Base-by-base conservation (phyloP, 2,797 vertebrate species). In the Halcyon smyrnensis region DNA sequence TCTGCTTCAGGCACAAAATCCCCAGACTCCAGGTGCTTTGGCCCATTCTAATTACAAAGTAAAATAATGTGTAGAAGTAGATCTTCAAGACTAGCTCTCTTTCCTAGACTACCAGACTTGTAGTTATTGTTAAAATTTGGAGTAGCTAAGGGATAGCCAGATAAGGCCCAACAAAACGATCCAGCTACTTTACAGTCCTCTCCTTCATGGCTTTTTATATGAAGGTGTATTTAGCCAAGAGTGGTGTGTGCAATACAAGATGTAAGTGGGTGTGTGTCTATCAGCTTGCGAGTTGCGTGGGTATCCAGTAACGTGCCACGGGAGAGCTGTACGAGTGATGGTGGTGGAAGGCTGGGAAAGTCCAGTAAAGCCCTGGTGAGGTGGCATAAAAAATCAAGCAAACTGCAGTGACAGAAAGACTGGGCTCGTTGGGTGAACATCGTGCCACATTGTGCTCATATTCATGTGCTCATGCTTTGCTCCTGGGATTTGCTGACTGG, bases 311-410 rank as follows among this genome's bases (percentile, higher is more conserved):
- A 68, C 2, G 12, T 30, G 16, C 45, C 53, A 64, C 2, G 2
- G 41, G 23, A 74, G 8, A 70, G 11, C 15, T 13, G 24, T 8
- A 36, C 1, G 0, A 15, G 12, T 12, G 34, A 54, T 0, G 0
- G 3, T 0, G 0, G 3, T 3, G 41, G 28, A 71, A 41, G 41
- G 45, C 32, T 81, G 28, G 32, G 45, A 77, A 84, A n/a, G 15
- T 37, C 30, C n/a, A 39, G 41, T 7, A 57, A 70, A 60, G 41
- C 25, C 36, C 60, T 48, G 19, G 12, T 53, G 32, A 10, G 19
- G 12, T 48, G 37, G 37, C n/a, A 30, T 14, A 68, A 74, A n/a
- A 84, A 77, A 84, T 10, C 48, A 70, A 80, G 20, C 9, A 74
- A 89, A 83, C 3, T 23, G 36, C 57, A 89, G 23, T 16, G 32